phyloP scores from a whole-genome alignment of 2,113 vertebrate species.

The Tenebrosternarchus preto region DNA sequence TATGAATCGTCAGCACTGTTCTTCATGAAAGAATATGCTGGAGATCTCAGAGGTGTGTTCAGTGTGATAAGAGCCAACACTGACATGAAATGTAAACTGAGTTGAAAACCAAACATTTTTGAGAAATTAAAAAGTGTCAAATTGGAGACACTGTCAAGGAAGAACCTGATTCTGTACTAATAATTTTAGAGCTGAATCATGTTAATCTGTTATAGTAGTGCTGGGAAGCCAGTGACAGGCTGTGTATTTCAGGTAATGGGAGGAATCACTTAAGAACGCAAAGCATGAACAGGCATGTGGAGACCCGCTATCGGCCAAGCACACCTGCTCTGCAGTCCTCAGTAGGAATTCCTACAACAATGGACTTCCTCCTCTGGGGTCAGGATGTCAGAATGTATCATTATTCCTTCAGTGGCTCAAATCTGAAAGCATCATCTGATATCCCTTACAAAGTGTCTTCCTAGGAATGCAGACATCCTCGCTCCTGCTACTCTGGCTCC shows the following conservation, averaged over 20 bases:
- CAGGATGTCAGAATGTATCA: constrained; percentile 25
- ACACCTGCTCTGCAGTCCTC: constrained; percentile 34
- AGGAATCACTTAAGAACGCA: constrained; percentile 15
- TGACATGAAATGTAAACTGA: background rate
- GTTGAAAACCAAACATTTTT: constrained; percentile 13
- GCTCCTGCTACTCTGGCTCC: background rate
- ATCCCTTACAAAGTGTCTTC: constrained; percentile 16
- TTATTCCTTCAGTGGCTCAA: constrained; percentile 27
- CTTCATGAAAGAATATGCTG: background rate
- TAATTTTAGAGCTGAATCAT: background rate
- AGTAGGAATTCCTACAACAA: constrained; percentile 30
- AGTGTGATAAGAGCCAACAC: background rate
- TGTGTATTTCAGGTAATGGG: constrained; percentile 19
- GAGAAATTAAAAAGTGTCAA: background rate
- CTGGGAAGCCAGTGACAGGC: background rate
- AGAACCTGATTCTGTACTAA: constrained; percentile 15
- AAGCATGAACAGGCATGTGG: constrained; percentile 23
- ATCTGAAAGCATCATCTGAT: constrained; percentile 36
- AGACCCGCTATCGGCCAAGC: constrained; percentile 20
- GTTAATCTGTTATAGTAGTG: background rate
- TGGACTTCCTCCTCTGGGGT: constrained; percentile 18
- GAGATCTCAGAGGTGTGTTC: background rate
- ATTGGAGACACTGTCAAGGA: background rate
- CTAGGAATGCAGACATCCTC: background rate
- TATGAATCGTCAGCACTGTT: background rate